Conservation (phyloP, 2,113 vertebrate species). For the Chaetops frenatus region DNA sequence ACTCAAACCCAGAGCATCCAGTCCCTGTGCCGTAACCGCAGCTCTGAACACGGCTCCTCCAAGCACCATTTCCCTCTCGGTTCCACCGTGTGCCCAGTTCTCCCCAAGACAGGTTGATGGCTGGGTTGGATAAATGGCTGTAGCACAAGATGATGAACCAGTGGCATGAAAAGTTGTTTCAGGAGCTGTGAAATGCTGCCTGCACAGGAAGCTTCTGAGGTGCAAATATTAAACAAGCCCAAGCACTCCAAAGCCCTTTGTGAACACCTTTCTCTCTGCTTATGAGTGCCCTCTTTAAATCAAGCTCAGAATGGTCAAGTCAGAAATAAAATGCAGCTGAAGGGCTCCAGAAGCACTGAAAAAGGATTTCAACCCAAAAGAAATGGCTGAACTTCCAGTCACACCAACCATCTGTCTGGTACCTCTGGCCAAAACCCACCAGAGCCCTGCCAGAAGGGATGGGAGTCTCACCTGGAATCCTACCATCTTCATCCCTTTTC, state of each 20-base stretch:
- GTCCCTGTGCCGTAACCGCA: fast-evolving
- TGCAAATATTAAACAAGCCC: neutral
- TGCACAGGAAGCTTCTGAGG: neutral
- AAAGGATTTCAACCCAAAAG: neutral
- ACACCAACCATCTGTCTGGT: slow-evolving; percentile 31
- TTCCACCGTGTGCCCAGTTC: neutral
- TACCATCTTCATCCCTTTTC: neutral
- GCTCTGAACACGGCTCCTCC: neutral
- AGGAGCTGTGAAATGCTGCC: neutral
- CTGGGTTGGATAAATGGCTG: neutral
- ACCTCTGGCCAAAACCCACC: neutral
- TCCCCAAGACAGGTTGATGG: neutral
- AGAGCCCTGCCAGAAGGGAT: neutral
- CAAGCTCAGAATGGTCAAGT: neutral
- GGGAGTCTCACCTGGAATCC: neutral
- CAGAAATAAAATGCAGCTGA: neutral
- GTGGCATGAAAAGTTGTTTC: neutral
- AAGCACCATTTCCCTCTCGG: fast-evolving
- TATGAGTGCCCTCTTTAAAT: neutral
- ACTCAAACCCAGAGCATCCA: neutral
- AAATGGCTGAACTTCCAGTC: slow-evolving; percentile 6
- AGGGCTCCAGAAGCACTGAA: neutral
- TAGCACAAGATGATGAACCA: neutral
- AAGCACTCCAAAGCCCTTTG: fast-evolving
- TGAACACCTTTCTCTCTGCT: neutral